phyloP scores from a whole-genome alignment of 2,888 invertebrate genomes.

The Ectobius pallidus region DNA sequence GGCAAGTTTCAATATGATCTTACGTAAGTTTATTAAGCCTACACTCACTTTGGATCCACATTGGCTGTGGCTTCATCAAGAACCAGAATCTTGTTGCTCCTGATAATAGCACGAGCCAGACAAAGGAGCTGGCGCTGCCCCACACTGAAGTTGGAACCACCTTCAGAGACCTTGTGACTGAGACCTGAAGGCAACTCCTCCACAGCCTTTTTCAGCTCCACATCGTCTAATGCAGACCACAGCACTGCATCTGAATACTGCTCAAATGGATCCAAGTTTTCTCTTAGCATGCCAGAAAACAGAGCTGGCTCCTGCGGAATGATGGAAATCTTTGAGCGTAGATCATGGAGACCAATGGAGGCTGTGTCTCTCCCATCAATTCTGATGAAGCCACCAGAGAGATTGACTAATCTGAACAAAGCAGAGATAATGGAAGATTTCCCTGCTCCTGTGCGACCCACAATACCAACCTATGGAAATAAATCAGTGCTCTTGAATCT shows the following conservation, averaged over 20 bases:
- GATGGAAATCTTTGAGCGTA: conserved; percentile 67
- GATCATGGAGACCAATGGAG: conserved; percentile 62
- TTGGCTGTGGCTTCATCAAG: too few relatives aligned
- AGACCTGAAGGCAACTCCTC: conserved; percentile 51
- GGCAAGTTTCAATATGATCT: too few relatives aligned
- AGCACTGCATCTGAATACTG: too few relatives aligned
- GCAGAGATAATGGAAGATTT: conserved; percentile 73
- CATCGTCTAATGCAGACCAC: conserved; percentile 62
- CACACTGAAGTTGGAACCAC: conserved; percentile 64
- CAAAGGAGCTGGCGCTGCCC: conserved; percentile 71
- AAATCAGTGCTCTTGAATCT: too few relatives aligned
- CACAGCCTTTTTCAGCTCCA: conserved; percentile 52
- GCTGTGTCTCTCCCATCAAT: conserved; percentile 64
- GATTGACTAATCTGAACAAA: conserved; percentile 69
- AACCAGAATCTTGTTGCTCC: conserved; percentile 66
- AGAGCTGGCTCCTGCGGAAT: conserved; percentile 73
- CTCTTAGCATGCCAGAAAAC: conserved; percentile 68
- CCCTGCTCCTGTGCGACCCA: conserved; percentile 77
- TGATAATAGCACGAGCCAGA: too few relatives aligned
- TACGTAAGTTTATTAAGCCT: too few relatives aligned
- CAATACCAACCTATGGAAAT: conserved; percentile 67
- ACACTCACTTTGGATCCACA: conserved; percentile 64
- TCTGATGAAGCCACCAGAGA: conserved; percentile 61
- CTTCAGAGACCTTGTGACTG: conserved; percentile 54
- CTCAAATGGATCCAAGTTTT: conserved; percentile 73